Base-by-base conservation (phyloP, 2,113 vertebrate species). In the Motacilla alba region DNA sequence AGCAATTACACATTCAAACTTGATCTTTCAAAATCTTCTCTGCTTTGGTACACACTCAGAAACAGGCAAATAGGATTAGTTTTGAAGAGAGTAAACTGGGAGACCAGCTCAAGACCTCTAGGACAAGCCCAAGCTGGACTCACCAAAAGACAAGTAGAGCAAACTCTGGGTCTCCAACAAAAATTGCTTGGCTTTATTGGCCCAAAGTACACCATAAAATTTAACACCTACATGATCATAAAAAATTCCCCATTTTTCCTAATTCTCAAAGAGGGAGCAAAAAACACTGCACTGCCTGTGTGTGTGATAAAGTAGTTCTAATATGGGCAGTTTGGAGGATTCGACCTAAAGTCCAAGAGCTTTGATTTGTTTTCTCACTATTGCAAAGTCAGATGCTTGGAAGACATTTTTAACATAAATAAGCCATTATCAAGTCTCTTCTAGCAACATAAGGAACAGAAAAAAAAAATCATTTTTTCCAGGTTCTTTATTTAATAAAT, bases 401-500 rank as follows among this genome's bases (percentile, higher is more conserved):
- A 80, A 59, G 33, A 64, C 0, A 41, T 60, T 89, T 63, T 3
- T 2, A 15, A 44, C 1, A 7, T 46, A 72, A 83, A 64, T 50
- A 68, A 68, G 10, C 2, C 5, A 62, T 16, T 17, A 52, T 35
- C 10, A 55, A 55, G 4, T 52, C 6, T 75, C 30, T 87, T 55
- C 28, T 70, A 15, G 7, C 1, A 77, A 49, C 4, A 64, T 14
- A 7, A 80, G 5, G 3, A 89, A 44, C 28, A 12, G 4, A 13
- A 19, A 37, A 53, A 18, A 3, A 33, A 15, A 3, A 2, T 2
- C 2, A 16, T 2, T 26, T 70, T 55, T 55, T 6, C 31, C 14
- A 26, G 3, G 2, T 17, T 46, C 13, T 53, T 35, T 41, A 22
- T 59, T 53, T 7, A 27, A 24, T 46, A 27, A 74, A 72, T 14